Percentiles rank a stretch among this genome's conserved stretches.
phyloP scores from a whole-genome alignment of 2,888 invertebrate genomes.

The Caenorhabditis imperialis region DNA sequence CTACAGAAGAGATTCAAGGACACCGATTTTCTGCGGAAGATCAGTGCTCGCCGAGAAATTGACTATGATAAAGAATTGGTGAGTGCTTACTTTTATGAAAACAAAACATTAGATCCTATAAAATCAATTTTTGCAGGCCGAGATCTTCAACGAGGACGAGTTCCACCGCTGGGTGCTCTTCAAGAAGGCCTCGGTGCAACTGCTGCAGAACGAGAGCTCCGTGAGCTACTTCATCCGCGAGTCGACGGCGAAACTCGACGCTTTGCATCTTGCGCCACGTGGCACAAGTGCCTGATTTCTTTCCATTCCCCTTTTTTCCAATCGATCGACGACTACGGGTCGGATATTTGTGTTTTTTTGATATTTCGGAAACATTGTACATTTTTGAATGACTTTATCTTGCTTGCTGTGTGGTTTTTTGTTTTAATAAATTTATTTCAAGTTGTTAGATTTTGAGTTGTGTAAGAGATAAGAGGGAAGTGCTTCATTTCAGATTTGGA shows the following conservation, averaged over 20 bases:
- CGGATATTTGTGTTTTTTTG: no score
- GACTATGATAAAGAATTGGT: conserved; percentile 61
- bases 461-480: no score
- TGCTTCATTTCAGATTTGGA: no score
- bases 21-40: conserved; percentile 53
- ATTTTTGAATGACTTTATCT: no score
- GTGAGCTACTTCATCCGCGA: conserved; percentile 58
- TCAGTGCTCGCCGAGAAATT: conserved; percentile 52
- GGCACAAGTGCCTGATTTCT: conserved; percentile 40
- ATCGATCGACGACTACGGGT: no score
- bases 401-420: no score
- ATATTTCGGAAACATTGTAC: no score
- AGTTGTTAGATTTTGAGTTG: no score
- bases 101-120: background rate
- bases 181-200: conserved; percentile 39
- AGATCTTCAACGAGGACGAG: conserved; percentile 50
- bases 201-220: conserved; percentile 53
- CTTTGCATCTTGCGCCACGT: conserved; percentile 55
- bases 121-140: conserved; percentile 30
- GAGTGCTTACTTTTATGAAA: no score
- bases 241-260: conserved; percentile 55
- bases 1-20: conserved; percentile 58
- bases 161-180: conserved; percentile 47
- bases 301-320: no score
- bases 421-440: no score